These are phyloP conservation scores for Carassius gibelio DNA, from an alignment of 2,113 vertebrate species.

Conservation along the genomic window DNA sequence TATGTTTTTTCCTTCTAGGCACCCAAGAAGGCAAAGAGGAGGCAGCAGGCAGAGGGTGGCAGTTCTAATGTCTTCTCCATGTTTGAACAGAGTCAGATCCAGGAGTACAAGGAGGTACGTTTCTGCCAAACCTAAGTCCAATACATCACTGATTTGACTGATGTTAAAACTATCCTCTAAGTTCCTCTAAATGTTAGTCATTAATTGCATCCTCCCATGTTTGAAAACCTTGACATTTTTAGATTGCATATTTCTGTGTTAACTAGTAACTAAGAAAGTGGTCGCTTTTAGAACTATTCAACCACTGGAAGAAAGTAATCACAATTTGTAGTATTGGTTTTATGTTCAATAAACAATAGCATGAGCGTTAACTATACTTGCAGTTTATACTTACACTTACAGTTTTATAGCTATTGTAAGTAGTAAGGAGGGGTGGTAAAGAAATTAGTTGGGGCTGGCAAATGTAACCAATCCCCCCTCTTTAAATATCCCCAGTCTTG, in stretches of 20 bases:
- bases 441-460: slow-evolving; percentile 47
- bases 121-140: too few relatives aligned
- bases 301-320: not conserved
- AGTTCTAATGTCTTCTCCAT: slow-evolving; percentile 94
- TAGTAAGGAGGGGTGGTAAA: slow-evolving; percentile 38
- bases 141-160: not conserved
- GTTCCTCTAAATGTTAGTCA: not conserved
- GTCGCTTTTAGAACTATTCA: not conserved
- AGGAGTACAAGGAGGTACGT: slow-evolving; percentile 92
- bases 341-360: not conserved
- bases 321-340: not conserved
- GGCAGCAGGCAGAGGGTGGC: slow-evolving; percentile 82
- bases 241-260: not conserved
- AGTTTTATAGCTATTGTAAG: not conserved
- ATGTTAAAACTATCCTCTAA: not conserved
- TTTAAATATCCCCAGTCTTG: slow-evolving; percentile 70
- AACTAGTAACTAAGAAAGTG: not conserved
- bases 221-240: not conserved
- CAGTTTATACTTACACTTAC: too few relatives aligned
- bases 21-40: slow-evolving; percentile 93
- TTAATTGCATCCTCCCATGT: not conserved
- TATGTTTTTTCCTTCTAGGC: slow-evolving; percentile 70
- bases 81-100: slow-evolving; percentile 96
- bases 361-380: not conserved
- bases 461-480: slow-evolving; percentile 66